phyloP scores from a whole-genome alignment of 1,140 invertebrate genomes.

The Gerris buenoi region DNA sequence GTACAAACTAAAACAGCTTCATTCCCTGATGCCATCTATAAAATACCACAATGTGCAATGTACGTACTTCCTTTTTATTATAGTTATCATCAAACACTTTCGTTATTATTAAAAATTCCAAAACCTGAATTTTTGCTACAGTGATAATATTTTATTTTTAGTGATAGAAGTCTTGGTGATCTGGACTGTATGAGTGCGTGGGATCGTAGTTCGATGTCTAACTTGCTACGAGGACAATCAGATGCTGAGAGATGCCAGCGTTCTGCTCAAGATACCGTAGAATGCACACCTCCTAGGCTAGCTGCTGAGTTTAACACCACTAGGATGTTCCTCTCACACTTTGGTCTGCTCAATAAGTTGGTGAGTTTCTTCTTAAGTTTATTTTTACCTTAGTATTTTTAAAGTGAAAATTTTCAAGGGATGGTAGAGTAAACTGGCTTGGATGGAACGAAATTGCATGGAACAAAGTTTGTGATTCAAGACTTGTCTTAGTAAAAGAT shows the following conservation, averaged over 20 bases:
- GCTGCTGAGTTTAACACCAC: slow-evolving; percentile 88
- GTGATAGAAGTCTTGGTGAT: slow-evolving; percentile 60
- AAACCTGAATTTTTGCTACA: no score
- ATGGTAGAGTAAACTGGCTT: no score
- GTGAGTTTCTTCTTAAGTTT: no score
- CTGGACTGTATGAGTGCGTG: slow-evolving; percentile 50
- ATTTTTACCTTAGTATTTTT: no score
- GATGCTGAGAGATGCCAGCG: slow-evolving; percentile 25
- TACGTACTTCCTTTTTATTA: no score
- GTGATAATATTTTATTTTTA: slow-evolving; percentile 27
- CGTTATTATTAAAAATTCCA: no score
- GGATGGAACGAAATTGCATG: no score
- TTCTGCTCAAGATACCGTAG: slow-evolving; percentile 32
- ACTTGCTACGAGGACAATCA: slow-evolving; percentile 35
- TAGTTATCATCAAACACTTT: no score
- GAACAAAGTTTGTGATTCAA: no score
- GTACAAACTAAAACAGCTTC: slow-evolving; percentile 45
- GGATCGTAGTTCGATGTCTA: slow-evolving; percentile 35
- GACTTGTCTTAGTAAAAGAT: no score
- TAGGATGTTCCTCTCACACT: slow-evolving; percentile 81
- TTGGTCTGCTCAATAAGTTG: slow-evolving; percentile 55
- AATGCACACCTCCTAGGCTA: slow-evolving; percentile 64
- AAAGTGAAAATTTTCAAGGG: no score
- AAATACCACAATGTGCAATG: slow-evolving; percentile 64
- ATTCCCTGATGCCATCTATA: slow-evolving; percentile 69